Percentiles rank a stretch among this genome's conserved stretches.
Evolutionary conservation across 1,140 invertebrate genomes (phyloP).

Genomic region (Drosophila lowei): DNA sequence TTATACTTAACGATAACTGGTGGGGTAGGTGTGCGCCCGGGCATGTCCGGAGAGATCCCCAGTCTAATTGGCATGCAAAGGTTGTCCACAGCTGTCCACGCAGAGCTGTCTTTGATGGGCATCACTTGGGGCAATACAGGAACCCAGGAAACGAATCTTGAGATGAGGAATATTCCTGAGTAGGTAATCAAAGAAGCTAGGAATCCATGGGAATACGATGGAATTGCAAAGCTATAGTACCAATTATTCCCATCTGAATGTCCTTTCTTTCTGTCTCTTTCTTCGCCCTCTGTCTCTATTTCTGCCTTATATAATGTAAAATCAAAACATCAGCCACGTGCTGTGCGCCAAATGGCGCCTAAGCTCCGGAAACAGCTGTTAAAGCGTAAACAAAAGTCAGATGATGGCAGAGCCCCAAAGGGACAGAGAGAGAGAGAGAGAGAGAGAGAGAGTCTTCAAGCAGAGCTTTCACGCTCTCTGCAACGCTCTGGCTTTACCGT

Average conservation of each 20-base stretch:
- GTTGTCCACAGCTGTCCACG: conserved; percentile 62
- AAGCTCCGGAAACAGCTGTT: conserved; percentile 47
- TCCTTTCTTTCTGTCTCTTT: not conserved
- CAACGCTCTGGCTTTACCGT: conserved; percentile 43
- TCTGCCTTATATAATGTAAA: conserved; percentile 27
- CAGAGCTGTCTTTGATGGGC: conserved; percentile 31
- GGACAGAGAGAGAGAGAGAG: conserved; percentile 1
- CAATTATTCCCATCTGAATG: too few relatives aligned
- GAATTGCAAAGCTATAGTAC: too few relatives aligned
- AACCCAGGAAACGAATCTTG: not conserved
- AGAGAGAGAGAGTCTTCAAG: not conserved
- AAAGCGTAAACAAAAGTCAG: conserved; percentile 65
- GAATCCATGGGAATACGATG: too few relatives aligned
- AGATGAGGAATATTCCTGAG: not conserved
- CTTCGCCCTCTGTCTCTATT: not conserved
- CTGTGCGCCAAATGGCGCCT: conserved; percentile 7
- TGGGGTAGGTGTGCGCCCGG: conserved; percentile 14
- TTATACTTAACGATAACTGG: conserved; percentile 50
- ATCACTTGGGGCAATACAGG: conserved; percentile 7
- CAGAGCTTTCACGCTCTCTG: conserved; percentile 52
- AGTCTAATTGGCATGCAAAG: conserved; percentile 77
- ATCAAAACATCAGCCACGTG: conserved; percentile 51
- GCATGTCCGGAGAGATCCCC: conserved; percentile 41
- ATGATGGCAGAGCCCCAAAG: conserved; percentile 32
- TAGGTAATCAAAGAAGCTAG: not conserved